phyloP scores from a whole-genome alignment of 2,888 invertebrate species.

The Girardia tigrina region DNA sequence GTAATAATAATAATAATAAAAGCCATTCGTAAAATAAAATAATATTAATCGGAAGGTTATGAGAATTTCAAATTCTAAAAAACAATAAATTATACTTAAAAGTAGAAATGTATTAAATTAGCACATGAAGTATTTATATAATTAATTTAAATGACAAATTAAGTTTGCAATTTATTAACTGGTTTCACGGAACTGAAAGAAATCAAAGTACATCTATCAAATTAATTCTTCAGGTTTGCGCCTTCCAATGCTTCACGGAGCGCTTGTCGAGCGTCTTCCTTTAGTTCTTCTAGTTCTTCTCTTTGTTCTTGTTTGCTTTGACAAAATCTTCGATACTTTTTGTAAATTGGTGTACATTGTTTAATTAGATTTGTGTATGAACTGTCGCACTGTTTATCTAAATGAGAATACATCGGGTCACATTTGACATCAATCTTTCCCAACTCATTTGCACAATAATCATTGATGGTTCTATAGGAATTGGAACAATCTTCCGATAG shows the following conservation, averaged over 20 bases:
- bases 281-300: slow-evolving; percentile 2
- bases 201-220: too few relatives aligned
- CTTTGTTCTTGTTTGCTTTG: slow-evolving; percentile 15
- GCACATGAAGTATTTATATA: too few relatives aligned
- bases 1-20: too few relatives aligned
- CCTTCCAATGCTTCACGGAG: slow-evolving; percentile 1
- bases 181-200: too few relatives aligned
- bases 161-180: too few relatives aligned
- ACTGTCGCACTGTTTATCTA: slow-evolving; percentile 4
- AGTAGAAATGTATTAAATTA: too few relatives aligned
- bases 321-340: slow-evolving; percentile 2
- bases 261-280: background rate
- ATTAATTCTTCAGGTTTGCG: background rate
- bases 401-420: background rate
- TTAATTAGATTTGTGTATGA: background rate
- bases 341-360: background rate
- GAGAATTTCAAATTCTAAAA: too few relatives aligned
- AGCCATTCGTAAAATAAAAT: too few relatives aligned
- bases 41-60: too few relatives aligned
- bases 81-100: too few relatives aligned
- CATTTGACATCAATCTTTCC: background rate
- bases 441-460: background rate
- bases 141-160: too few relatives aligned
- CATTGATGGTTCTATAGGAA: background rate
- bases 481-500: background rate